Evolutionary conservation across 2,888 invertebrate genomes (phyloP), one percentile per base, ranked within the genome.

Genomic region (Caenorhabditis sp.): DNA sequence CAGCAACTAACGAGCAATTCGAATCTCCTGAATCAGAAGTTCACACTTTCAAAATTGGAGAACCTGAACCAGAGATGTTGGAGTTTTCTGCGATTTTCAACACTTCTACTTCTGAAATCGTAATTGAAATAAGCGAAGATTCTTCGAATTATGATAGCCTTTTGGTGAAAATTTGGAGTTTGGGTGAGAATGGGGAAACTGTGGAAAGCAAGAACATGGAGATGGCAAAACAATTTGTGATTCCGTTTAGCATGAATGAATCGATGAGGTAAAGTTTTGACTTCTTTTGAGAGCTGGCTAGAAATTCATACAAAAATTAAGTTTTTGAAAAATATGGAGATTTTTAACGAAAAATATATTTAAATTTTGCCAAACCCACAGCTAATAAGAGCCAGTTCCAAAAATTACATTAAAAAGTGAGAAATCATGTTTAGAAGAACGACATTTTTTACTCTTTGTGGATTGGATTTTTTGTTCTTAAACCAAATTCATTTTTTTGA

Each of bases 1-100:
- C 76, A 25, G 66, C 76, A 1, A 63, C 66, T 12, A 78, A 78
- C 57, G 73, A 76, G 25, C 59, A 56, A 50, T 67, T 70, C 52
- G 72, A 67, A 25, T 76, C 76, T 20, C 78, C 78, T 0, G 62
- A 59, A 1, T 56, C 64, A 23, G 23, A 59, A 17, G 61, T 61
- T 14, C 20, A 36, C 14, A 0, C 8, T 17, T 38, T 56, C 23
- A 27, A n/a, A 25, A 36, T 50, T 7, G 20, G 23, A 20, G 4
- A 36, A 31, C 31, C 31, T 10, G 5, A 31, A 31, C 31, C 31
- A 31, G 8, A 27, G 49, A 61, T 52, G 31, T 50, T 52, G 26
- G 10, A 36, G 20, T 21, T 57, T 57, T 25, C 56, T 4, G 36
- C 21, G 3, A 12, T 17, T 43, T 43, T 36, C 1, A 59, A 69